These are phyloP conservation scores for Otocyon megalotis DNA, from an alignment of 2,113 vertebrate species.

Conservation along the genomic window DNA sequence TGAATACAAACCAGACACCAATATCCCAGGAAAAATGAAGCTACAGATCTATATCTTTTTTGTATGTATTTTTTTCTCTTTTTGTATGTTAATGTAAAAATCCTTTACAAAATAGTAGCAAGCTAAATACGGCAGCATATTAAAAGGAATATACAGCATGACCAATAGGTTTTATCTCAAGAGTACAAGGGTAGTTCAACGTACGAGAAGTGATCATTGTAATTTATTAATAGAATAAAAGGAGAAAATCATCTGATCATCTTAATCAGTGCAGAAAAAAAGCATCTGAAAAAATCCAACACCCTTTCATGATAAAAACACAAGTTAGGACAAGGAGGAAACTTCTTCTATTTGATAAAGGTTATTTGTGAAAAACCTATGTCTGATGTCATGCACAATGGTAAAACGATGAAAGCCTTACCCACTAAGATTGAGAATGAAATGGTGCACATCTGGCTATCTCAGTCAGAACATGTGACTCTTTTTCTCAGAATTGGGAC, in stretches of 20 bases:
- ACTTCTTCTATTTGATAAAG: not conserved
- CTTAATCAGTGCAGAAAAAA: conserved; percentile 5
- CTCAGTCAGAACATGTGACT: not conserved
- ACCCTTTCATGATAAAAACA: not conserved
- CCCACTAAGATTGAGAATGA: not conserved
- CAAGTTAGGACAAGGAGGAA: not conserved
- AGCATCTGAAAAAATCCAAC: not conserved
- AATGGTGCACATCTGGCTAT: not conserved
- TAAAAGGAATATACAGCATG: not conserved
- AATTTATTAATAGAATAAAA: not conserved
- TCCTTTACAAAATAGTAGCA: not conserved
- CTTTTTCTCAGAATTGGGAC: not conserved
- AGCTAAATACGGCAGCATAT: not conserved
- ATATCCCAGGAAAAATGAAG: not conserved
- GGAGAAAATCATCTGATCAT: not conserved
- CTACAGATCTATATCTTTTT: not conserved
- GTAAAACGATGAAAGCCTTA: not conserved
- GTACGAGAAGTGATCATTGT: not conserved
- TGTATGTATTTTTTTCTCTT: not conserved
- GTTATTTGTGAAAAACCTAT: not conserved
- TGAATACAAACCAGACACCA: not conserved
- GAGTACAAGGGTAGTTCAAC: not conserved
- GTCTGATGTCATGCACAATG: not conserved
- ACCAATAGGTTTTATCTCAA: not conserved
- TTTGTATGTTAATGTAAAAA: not conserved